Evolutionary conservation across 2,797 vertebrate genomes (phyloP).

Genomic region (Tamandua tetradactyla): DNA sequence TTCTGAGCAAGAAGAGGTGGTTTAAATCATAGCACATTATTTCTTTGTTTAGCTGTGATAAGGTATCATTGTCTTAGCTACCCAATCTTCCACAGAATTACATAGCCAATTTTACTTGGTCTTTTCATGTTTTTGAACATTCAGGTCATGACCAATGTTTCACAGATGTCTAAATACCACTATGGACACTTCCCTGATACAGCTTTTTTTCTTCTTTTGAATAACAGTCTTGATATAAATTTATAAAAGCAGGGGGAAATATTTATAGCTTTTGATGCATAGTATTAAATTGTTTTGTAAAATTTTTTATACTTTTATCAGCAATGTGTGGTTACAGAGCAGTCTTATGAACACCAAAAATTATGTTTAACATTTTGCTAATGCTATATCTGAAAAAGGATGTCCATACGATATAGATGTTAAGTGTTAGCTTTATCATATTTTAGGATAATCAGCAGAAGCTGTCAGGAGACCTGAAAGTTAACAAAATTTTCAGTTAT

Average conservation of each 20-base stretch:
- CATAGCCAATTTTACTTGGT: not conserved
- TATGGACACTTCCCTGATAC: not conserved
- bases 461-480: constrained; percentile 43
- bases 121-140: not conserved
- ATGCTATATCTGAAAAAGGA: not conserved
- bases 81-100: not conserved
- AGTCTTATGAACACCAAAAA: not conserved
- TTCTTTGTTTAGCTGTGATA: not conserved
- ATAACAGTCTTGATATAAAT: not conserved
- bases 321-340: not conserved
- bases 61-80: not conserved
- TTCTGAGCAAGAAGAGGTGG: not conserved
- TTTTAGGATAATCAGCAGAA: constrained; percentile 53
- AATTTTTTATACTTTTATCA: not conserved
- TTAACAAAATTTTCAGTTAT: constrained; percentile 68
- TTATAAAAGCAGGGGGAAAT: not conserved
- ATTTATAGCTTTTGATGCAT: not conserved
- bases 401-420: not conserved
- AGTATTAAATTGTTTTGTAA: not conserved
- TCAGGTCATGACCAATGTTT: constrained; percentile 22
- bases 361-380: not conserved
- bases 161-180: not conserved
- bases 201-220: constrained; percentile 5
- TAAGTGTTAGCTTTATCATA: constrained; percentile 43
- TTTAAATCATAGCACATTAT: not conserved